Evolutionary conservation across 2,888 invertebrate species (phyloP).

Genomic region (Dioctria rufipes): DNA sequence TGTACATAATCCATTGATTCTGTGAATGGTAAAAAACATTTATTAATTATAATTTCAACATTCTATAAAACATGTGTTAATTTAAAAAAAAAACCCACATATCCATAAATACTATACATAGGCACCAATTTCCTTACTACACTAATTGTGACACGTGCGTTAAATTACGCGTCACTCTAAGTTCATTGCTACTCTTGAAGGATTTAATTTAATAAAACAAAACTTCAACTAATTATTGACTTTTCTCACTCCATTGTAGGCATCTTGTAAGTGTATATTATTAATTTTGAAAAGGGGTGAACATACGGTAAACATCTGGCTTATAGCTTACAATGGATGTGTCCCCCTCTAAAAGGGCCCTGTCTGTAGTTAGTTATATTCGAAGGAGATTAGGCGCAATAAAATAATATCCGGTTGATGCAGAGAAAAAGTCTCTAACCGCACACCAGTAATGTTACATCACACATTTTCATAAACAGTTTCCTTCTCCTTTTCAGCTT

Average conservation of each 20-base stretch:
- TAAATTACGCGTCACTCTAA: background rate
- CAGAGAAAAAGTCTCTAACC: background rate
- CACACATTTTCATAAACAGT: background rate
- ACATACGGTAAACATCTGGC: background rate
- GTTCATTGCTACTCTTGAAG: background rate
- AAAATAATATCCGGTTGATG: background rate
- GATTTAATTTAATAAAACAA: background rate
- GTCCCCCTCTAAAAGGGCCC: background rate
- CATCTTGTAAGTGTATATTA: no score
- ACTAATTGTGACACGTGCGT: background rate
- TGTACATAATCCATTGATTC: no score
- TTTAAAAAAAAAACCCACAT: no score
- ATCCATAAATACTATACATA: no score
- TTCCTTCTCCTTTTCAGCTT: background rate
- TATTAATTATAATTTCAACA: no score
- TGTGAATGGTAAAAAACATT: no score
- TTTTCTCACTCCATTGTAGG: background rate
- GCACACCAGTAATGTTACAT: no score
- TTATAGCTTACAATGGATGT: background rate
- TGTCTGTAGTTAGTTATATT: background rate
- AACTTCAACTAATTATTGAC: background rate
- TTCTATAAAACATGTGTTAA: no score
- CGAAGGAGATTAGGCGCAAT: background rate
- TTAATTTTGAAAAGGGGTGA: background rate
- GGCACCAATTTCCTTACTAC: no score